These are phyloP conservation scores for Syngnathus floridae DNA, from an alignment of 2,113 vertebrate species.

Conservation along the genomic window DNA sequence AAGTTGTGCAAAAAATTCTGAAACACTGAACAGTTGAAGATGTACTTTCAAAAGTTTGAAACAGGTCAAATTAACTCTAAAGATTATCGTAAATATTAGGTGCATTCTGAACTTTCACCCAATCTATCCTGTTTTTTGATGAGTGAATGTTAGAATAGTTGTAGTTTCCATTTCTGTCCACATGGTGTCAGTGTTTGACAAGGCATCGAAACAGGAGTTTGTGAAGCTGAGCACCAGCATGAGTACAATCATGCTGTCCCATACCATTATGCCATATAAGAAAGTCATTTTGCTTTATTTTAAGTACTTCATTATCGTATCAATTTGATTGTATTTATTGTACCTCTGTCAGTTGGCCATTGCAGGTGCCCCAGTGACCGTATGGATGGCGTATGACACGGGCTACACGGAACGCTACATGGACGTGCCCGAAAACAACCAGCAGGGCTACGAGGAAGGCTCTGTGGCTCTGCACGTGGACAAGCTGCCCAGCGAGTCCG, in stretches of 20 bases:
- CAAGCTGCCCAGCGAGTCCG: conserved; percentile 95
- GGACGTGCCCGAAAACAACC: conserved; percentile 94
- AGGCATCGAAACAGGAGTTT: background rate
- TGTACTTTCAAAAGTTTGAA: too few relatives aligned
- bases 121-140: background rate
- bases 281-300: background rate
- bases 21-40: too few relatives aligned
- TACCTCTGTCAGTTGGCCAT: conserved; percentile 79
- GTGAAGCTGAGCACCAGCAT: background rate
- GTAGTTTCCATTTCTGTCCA: conserved; percentile 36
- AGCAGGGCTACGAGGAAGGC: conserved; percentile 91
- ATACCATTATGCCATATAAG: background rate
- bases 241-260: background rate
- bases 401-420: conserved; percentile 96
- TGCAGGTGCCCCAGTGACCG: conserved; percentile 90
- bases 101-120: too few relatives aligned
- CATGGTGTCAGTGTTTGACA: conserved; percentile 49
- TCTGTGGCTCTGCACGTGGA: conserved; percentile 94
- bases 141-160: background rate
- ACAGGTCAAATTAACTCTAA: too few relatives aligned
- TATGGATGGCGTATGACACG: conserved; percentile 98
- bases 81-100: too few relatives aligned
- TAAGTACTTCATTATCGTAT: background rate
- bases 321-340: background rate
- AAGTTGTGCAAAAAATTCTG: too few relatives aligned